Evolutionary conservation across 2,888 invertebrate species (phyloP).

Genomic region (Tetrapedia diversipes): DNA sequence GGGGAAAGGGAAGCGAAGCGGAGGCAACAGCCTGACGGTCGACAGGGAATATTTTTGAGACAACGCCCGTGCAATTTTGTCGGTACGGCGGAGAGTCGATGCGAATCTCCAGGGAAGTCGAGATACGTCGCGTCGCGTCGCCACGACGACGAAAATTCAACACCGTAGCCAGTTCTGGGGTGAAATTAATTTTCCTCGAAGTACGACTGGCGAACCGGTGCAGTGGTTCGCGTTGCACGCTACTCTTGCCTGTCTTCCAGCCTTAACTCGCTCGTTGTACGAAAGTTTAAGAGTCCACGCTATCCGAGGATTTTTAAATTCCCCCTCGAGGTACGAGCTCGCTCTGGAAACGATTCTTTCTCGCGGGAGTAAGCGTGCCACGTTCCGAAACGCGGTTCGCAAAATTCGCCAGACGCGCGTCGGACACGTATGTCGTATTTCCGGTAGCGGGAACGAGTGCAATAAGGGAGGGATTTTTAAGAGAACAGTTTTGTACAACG

Average conservation of each 20-base stretch:
- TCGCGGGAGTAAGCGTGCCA: neutral
- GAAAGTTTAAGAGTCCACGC: constrained; percentile 37
- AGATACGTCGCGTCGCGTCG: constrained; percentile 33
- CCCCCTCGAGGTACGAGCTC: constrained; percentile 13
- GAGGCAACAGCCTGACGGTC: neutral
- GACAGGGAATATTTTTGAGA: constrained; percentile 8
- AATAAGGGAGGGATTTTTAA: too few species aligned
- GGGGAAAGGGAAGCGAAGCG: neutral
- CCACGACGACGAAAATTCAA: constrained; percentile 49
- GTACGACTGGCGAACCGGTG: constrained; percentile 26
- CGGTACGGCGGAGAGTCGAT: constrained; percentile 5
- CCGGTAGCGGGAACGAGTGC: too few species aligned
- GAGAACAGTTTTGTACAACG: too few species aligned
- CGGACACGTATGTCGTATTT: too few species aligned
- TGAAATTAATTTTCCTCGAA: constrained; percentile 58
- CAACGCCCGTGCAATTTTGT: constrained; percentile 35
- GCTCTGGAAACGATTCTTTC: constrained; percentile 13
- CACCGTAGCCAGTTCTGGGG: constrained; percentile 4
- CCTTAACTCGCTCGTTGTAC: constrained; percentile 28
- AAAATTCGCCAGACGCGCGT: neutral
- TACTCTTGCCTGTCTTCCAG: constrained; percentile 26
- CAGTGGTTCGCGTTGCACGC: constrained; percentile 18
- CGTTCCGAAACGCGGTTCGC: neutral
- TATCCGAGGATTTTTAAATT: constrained; percentile 28
- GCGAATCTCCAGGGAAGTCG: constrained; percentile 34